Percentiles rank a stretch among this genome's conserved stretches.
Conservation (phyloP, 2,113 vertebrate genomes). For the Picathartes gymnocephalus region DNA sequence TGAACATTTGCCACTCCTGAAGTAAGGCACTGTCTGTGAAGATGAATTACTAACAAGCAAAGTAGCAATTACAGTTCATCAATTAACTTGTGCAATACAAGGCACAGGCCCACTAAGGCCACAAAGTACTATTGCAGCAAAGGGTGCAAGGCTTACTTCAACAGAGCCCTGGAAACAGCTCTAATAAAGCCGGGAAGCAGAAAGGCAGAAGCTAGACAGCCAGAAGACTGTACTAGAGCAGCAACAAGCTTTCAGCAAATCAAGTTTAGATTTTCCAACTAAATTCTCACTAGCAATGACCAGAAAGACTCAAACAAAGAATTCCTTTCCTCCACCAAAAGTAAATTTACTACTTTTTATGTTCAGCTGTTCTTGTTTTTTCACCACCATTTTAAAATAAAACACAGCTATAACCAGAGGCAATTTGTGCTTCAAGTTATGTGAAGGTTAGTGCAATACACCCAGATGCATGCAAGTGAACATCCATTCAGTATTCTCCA, state of each 20-base stretch:
- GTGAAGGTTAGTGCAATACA: slow-evolving; percentile 46
- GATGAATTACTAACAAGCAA: not conserved
- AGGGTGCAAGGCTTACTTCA: not conserved
- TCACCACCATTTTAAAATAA: slow-evolving; percentile 1
- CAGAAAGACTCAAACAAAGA: not conserved
- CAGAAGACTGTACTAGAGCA: not conserved
- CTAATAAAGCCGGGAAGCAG: slow-evolving; percentile 43
- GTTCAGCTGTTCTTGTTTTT: slow-evolving; percentile 44
- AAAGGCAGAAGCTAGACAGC: not conserved
- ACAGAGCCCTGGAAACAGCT: not conserved
- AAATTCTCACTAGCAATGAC: not conserved
- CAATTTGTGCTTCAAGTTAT: not conserved
- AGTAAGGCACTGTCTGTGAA: not conserved
- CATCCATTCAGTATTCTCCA: slow-evolving; percentile 84
- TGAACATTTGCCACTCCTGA: not conserved
- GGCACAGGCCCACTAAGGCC: not conserved
- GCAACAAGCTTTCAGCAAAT: not conserved
- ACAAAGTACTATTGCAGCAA: not conserved
- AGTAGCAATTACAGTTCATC: not conserved
- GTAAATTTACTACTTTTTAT: not conserved
- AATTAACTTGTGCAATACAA: not conserved
- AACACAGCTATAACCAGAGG: not conserved
- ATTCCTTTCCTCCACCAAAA: not conserved
- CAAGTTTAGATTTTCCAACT: not conserved
- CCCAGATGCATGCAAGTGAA: slow-evolving; percentile 75